These are phyloP conservation scores for Lasioglossum albipes DNA, from an alignment of 1,140 invertebrate species.

Conservation along the genomic window DNA sequence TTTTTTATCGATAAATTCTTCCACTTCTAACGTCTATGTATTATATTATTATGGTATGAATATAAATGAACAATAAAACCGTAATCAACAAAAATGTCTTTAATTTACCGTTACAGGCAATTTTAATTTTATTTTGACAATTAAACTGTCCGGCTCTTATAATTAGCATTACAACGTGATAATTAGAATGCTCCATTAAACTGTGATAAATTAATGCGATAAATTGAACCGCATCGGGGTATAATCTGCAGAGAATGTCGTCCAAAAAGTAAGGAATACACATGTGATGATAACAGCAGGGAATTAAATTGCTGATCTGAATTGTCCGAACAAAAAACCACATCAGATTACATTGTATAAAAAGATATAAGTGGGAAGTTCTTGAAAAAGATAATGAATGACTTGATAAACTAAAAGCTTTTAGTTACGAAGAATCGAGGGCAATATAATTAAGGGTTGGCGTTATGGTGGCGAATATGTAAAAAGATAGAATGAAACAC, in stretches of 20 bases:
- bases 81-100: background rate
- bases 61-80: background rate
- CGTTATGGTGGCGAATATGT: background rate
- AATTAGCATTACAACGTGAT: background rate
- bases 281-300: background rate
- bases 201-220: constrained; percentile 11
- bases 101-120: background rate
- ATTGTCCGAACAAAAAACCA: background rate
- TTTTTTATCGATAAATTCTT: no score
- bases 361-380: background rate
- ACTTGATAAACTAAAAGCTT: constrained; percentile 13
- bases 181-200: background rate
- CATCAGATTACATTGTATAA: background rate
- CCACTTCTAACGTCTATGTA: no score
- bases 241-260: background rate
- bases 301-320: background rate
- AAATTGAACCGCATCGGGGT: constrained; percentile 3
- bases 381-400: constrained; percentile 9
- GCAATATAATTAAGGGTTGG: background rate
- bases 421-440: background rate
- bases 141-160: background rate
- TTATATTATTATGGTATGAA: no score
- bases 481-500: background rate
- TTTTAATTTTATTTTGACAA: background rate
- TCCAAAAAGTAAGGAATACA: background rate